Conservation (phyloP, 2,797 vertebrate genomes). For the Bradypodion pumilum region DNA sequence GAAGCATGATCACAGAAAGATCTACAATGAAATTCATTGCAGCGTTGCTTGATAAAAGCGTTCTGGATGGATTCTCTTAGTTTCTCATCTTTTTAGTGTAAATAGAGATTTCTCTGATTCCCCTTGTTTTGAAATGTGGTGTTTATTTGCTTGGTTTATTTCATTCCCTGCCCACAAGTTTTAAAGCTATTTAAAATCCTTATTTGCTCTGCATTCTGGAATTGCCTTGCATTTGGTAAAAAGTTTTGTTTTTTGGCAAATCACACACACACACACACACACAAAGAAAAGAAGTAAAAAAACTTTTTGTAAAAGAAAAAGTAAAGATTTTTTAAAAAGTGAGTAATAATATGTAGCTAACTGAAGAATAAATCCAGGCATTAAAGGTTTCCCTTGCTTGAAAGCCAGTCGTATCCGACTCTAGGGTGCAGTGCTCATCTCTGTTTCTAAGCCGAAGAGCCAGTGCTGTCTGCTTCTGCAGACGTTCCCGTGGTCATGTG, state of each 20-base stretch:
- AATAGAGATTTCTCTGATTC: not conserved
- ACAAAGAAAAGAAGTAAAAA: not conserved
- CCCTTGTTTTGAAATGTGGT: not conserved
- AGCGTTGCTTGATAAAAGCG: too few relatives aligned
- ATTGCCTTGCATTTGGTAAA: not conserved
- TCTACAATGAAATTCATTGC: too few relatives aligned
- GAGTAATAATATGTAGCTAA: not conserved
- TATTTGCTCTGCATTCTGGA: not conserved
- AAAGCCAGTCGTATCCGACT: too few relatives aligned
- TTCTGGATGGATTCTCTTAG: too few relatives aligned
- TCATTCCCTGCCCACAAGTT: not conserved
- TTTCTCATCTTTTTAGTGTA: too few relatives aligned
- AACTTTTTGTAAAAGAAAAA: slow-evolving; percentile 4
- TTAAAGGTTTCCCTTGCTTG: too few relatives aligned
- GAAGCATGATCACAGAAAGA: too few relatives aligned
- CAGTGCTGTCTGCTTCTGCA: too few relatives aligned
- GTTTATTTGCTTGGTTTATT: not conserved
- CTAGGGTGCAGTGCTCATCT: too few relatives aligned
- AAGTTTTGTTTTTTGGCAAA: not conserved
- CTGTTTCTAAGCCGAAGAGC: too few relatives aligned
- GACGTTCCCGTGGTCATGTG: too few relatives aligned
- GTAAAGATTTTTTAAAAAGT: too few relatives aligned
- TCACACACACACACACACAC: not conserved
- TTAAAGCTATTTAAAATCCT: not conserved
- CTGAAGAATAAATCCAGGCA: not conserved